Evolutionary conservation across 2,888 invertebrate genomes (phyloP), one percentile per base, ranked within the genome.

Genomic region (Myathropa florea): DNA sequence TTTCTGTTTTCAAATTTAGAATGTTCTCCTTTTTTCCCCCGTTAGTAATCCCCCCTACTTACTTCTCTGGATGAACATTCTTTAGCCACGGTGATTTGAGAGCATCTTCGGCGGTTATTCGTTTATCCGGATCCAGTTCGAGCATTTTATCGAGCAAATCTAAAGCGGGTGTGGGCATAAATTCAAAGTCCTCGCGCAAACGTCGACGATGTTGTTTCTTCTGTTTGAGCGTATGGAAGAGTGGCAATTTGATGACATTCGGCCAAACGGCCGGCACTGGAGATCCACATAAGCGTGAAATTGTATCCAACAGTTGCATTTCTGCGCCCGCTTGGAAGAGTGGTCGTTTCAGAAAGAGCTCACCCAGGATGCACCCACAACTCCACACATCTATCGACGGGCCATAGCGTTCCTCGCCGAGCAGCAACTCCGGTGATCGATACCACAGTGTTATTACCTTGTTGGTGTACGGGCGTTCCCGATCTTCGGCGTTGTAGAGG

Each of bases 321-420:
- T 99, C 99, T 72, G 96, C 94, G 92, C 97, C 97, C 0, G 98
- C 99, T 94, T 97, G 98, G 93, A 99, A 99, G 61, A 99, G 94
- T 0, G 99, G 99, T 90, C 97, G 97, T 91, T 98, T 98, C 63
- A 96, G 95, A 93, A 99, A 99, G 83, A 99, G 94, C 94, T 99
- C 99, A 10, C 99, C 99, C 65, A 99, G 94, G 90, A 99, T 99
- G 92, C 99, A 99, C 90, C 99, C 99, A 93, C 98, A 98, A 91
- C 98, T 99, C 99, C 99, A 99, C 7, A 99, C 98, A 93, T 99
- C 99, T 84, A 99, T 98, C 0, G 98, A 97, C 0, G 99, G 98
- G 0, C 99, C 99, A 92, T 99, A 99, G 9, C 95, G 95, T 93
- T 99, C 99, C 93, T 99, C 99, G 3, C 99, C 99, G 36, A 99